Evolutionary conservation across 2,113 vertebrate genomes (phyloP).

Genomic region (Pavo muticus): DNA sequence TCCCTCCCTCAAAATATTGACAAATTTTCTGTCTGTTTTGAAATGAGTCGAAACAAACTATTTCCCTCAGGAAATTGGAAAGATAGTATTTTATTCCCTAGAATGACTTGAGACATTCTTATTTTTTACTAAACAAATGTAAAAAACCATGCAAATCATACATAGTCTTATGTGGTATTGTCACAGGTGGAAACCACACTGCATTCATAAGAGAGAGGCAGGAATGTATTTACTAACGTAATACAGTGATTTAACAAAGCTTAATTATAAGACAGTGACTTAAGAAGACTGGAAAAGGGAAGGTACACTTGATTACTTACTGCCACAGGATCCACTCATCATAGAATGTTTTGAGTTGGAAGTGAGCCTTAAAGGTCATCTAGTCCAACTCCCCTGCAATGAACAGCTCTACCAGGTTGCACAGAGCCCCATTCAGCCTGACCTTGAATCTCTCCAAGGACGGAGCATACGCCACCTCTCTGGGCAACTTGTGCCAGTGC

Average conservation of each 20-base stretch:
- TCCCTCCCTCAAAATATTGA: background rate
- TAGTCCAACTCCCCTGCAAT: no score
- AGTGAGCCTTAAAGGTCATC: no score
- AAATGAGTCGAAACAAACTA: background rate
- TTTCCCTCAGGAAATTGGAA: background rate
- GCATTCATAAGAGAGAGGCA: background rate
- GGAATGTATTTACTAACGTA: background rate
- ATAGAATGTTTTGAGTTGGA: no score
- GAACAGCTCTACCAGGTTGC: no score
- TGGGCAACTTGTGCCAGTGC: no score
- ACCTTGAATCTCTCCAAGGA: no score
- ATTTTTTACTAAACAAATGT: background rate
- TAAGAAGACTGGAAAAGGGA: background rate
- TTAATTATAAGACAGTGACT: background rate
- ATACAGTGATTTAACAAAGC: background rate
- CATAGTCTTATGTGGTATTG: background rate
- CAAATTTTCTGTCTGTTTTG: background rate
- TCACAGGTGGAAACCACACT: background rate
- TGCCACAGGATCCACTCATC: background rate
- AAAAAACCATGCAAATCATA: background rate
- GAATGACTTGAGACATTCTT: background rate
- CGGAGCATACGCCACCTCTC: no score
- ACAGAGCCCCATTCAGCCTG: no score
- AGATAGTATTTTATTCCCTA: background rate
- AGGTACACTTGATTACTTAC: background rate